phyloP scores from a whole-genome alignment of 2,797 vertebrate species.

The Novumbra hubbsi region DNA sequence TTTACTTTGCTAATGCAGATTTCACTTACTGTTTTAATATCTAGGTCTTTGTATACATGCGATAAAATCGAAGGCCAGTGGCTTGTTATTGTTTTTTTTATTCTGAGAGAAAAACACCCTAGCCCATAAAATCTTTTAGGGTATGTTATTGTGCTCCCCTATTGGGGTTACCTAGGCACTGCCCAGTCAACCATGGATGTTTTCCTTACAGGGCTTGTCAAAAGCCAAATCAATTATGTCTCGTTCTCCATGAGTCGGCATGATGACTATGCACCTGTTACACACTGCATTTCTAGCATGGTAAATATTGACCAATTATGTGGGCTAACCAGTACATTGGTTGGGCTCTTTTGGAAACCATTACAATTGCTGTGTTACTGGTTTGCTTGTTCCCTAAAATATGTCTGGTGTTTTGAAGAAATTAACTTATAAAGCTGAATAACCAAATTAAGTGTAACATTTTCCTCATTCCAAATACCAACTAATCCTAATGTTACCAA shows the following conservation, averaged over 20 bases:
- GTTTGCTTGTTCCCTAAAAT: too few relatives aligned
- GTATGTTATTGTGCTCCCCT: slow-evolving; percentile 8
- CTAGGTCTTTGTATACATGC: background rate
- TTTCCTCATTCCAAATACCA: too few relatives aligned
- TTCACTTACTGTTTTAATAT: background rate
- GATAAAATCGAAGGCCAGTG: background rate
- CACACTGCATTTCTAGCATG: slow-evolving; percentile 34
- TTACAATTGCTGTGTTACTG: too few relatives aligned
- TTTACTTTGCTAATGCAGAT: background rate
- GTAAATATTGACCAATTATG: too few relatives aligned
- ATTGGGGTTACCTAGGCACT: slow-evolving; percentile 20
- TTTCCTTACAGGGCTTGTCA: slow-evolving; percentile 42
- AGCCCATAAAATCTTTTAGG: background rate
- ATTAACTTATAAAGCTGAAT: too few relatives aligned
- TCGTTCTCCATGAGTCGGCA: slow-evolving; percentile 45
- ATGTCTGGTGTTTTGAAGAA: too few relatives aligned
- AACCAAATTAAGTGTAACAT: too few relatives aligned
- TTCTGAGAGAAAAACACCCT: background rate
- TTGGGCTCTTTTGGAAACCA: too few relatives aligned
- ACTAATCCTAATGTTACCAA: too few relatives aligned
- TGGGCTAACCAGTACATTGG: too few relatives aligned
- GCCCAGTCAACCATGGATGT: slow-evolving; percentile 29
- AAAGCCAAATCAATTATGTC: slow-evolving; percentile 55
- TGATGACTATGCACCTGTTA: slow-evolving; percentile 58
- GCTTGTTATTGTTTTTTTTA: background rate